Percentiles rank a stretch among this genome's conserved stretches.
These are phyloP conservation scores for Ambastaia sidthimunki DNA, from an alignment of 2,797 vertebrate species.

Conservation along the genomic window DNA sequence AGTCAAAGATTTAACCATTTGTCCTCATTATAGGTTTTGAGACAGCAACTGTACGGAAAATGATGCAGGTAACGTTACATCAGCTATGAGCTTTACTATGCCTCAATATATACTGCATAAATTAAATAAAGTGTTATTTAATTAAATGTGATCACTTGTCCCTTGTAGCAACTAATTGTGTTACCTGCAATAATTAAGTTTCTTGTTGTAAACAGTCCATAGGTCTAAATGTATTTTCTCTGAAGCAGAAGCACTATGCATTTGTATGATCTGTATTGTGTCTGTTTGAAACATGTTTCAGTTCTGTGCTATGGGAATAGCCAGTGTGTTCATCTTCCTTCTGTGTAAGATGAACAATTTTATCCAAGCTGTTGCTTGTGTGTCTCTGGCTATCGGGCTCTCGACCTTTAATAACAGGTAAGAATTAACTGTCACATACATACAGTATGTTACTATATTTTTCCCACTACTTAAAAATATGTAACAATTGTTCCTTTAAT, in stretches of 20 bases:
- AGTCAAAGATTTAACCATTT: not conserved
- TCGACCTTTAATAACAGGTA: constrained; percentile 88
- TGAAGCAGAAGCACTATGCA: not conserved
- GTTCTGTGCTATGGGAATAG: constrained; percentile 85
- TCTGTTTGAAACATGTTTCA: constrained; percentile 59
- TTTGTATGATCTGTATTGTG: not conserved
- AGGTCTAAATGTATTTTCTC: not conserved
- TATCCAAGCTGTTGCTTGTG: constrained; percentile 76
- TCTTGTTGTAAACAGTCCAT: not conserved
- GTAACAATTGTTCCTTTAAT: no score
- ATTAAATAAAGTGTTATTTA: not conserved
- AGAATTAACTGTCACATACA: not conserved
- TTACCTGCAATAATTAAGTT: no score
- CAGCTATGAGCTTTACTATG: not conserved
- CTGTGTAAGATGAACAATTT: constrained; percentile 80
- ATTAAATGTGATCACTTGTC: no score
- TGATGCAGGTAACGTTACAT: constrained; percentile 85
- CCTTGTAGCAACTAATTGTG: no score
- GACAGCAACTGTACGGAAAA: constrained; percentile 81
- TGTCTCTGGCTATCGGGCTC: constrained; percentile 79
- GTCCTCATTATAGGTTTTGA: constrained; percentile 75
- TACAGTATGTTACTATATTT: no score
- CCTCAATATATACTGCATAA: not conserved
- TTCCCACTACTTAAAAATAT: no score
- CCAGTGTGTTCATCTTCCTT: constrained; percentile 82